Evolutionary conservation across 1,140 invertebrate genomes (phyloP), one percentile per base, ranked within the genome.

Genomic region (Nasonia giraulti): DNA sequence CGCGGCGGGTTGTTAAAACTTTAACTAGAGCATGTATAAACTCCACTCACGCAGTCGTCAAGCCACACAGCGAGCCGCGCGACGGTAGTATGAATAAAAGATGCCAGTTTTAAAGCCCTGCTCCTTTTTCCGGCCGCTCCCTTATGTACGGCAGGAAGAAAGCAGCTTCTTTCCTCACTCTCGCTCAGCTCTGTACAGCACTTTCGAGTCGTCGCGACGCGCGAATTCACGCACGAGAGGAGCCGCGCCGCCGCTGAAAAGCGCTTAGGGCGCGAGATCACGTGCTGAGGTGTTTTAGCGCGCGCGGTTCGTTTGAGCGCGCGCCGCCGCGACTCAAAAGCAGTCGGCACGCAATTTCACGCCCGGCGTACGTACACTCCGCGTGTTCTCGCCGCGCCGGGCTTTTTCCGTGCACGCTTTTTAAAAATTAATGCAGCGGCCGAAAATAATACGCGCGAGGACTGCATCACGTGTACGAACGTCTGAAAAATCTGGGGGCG

Each of bases 11-110:
- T 86, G 87, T 89, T 90, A 90, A 89, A 89, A 90, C 86, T 90
- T 90, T 90, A 91, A 91, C 89, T 89, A 88, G 88, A 88, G 83
- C 85, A 85, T 88, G 86, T 89, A 90, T 90, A 90, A 90, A 91
- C 89, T 90, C 89, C 83, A 87, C 90, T 90, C 89, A 90, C 89
- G 89, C 90, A 90, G 87, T 90, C 88, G 88, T 89, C 89, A 89
- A 89, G 90, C 89, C 87, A 87, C 87, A 88, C 86, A 88, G 87
- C 84, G 87, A 87, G 80, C 88, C 73, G 50, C 89, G 55, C 55
- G 55, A n/a, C 20, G 55, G 55, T 80, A 87, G 87, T 87, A 90
- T 91, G 90, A 91, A 91, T 91, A 91, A 91, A 90, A 90, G 89
- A 91, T 91, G 88, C 85, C 85, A 84, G 86, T 88, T 87, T 90